Evolutionary conservation across 2,888 invertebrate genomes (phyloP).

Genomic region (Polydrusus cervinus): DNA sequence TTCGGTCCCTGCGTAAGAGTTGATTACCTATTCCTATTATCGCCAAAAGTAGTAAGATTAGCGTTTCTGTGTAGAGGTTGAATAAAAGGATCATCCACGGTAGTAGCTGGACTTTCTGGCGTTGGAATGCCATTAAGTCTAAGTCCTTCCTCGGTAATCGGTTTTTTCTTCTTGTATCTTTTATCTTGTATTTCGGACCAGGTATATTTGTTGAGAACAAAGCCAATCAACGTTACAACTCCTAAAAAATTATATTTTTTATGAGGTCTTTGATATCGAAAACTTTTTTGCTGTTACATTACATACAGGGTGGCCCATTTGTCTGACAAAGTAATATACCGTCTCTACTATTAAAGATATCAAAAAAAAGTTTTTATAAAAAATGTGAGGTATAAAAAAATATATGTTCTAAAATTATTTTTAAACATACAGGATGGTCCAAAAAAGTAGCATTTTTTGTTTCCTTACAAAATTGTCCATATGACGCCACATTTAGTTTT

Average conservation of each 20-base stretch:
- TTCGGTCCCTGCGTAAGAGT: too few species aligned
- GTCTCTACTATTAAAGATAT: too few species aligned
- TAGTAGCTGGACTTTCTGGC: slow-evolving; percentile 30
- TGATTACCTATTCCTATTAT: slow-evolving; percentile 25
- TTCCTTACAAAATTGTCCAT: too few species aligned
- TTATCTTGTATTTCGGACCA: slow-evolving; percentile 55
- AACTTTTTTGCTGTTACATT: neutral
- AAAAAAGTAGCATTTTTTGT: too few species aligned
- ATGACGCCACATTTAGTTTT: too few species aligned
- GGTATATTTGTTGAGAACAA: slow-evolving; percentile 60
- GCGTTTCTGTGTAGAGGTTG: neutral
- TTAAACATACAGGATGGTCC: too few species aligned
- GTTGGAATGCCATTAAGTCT: slow-evolving; percentile 34
- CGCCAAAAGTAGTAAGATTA: slow-evolving; percentile 13
- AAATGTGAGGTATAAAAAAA: too few species aligned
- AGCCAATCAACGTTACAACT: slow-evolving; percentile 54
- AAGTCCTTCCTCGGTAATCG: slow-evolving; percentile 33
- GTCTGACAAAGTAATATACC: too few species aligned
- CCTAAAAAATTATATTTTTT: slow-evolving; percentile 51
- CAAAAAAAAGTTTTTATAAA: too few species aligned
- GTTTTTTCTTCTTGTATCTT: slow-evolving; percentile 42
- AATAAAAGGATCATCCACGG: slow-evolving; percentile 17
- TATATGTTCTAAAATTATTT: too few species aligned
- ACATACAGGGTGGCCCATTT: neutral
- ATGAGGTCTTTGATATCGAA: neutral